Evolutionary conservation across 1,140 invertebrate species (phyloP), one percentile per base, ranked within the genome.

Genomic region (Acromyrmex heyeri): DNA sequence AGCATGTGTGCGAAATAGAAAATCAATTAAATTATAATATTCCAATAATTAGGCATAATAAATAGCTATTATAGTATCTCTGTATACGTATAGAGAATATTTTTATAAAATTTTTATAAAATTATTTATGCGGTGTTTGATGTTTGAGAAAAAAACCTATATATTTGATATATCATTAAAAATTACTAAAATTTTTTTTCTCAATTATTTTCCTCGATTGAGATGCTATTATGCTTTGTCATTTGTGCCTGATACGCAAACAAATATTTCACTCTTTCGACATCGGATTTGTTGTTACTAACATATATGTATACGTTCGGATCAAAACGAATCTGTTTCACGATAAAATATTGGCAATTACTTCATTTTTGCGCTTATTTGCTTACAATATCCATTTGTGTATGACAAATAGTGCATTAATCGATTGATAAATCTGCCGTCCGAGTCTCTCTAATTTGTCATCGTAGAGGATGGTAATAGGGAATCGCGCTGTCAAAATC

Each of bases 331-430:
- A 61, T 73, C 24, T 30, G 24, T 61, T 59, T 62, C 44, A 48
- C 55, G 18, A 61, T 83, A 50, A 83, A 83, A 83, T 73, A 73
- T 83, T 44, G 69, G n/a, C 69, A 73, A 73, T 73, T 50, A 34
- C 24, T 48, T 83, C 27, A 73, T 73, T 83, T 73, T 34, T 38
- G 8, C 57, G 38, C 55, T 75, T 73, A 61, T 62, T 83, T 73
- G 18, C 57, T 73, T 44, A 27, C 55, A 72, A 61, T n/a, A 72
- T 27, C 24, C 34, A 82, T 59, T 82, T 82, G 30, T 21, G 53
- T 21, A 30, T 61, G 38, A 73, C 65, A 27, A 82, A 82, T 55
- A 69, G 62, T 55, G 53, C 67, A 59, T 83, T 82, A 72, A 82
- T 61, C 67, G 69, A 82, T 82, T 73, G 55, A 73, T 48, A 83